Evolutionary conservation across 2,113 vertebrate species (phyloP), one percentile per base, ranked within the genome.

Genomic region (Misgurnus anguillicaudatus): DNA sequence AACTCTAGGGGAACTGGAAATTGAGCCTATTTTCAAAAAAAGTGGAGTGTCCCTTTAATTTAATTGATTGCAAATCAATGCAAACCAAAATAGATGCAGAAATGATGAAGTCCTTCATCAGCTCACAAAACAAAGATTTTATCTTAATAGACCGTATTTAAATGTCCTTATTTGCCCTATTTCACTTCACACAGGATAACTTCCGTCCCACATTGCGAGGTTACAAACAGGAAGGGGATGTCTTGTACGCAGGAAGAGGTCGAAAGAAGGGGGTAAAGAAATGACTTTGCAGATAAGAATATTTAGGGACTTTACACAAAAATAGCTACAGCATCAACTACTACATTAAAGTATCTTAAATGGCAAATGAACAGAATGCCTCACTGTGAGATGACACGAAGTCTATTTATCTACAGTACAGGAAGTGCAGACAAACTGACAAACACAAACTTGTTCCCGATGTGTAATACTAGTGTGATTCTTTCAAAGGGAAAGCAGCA

Each of bases 141-240:
- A 16, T 73, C 39, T 45, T 38, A 7, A 1, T 36, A 60, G 60
- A 63, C 45, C 8, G 19, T 57, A 45, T 41, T 14, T 8, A 69
- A 16, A 19, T 45, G 17, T 36, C 79, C 45, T 6, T 17, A n/a
- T 55, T 14, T 55, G 13, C n/a, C 5, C 48, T 39, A 63, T 72
- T 71, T 72, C 64, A 68, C 51, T 55, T 78, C 53, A 55, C 41
- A 73, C 41, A 19, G 6, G 17, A 60, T 38, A 38, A 53, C 42
- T 74, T 78, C 75, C 19, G 19, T 36, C 41, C 45, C 36, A 11
- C 53, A 74, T 36, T 14, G 11, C 41, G 4, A 38, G 17, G 41
- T 74, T 19, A n/a, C 81, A 82, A 69, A 82, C 70, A 79, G 77
- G 81, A 82, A 79, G 60, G 31, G 5, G 45, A 75, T 57, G 45